Conservation (phyloP, 2,888 invertebrate species). For the Nesidiocoris tenuis region DNA sequence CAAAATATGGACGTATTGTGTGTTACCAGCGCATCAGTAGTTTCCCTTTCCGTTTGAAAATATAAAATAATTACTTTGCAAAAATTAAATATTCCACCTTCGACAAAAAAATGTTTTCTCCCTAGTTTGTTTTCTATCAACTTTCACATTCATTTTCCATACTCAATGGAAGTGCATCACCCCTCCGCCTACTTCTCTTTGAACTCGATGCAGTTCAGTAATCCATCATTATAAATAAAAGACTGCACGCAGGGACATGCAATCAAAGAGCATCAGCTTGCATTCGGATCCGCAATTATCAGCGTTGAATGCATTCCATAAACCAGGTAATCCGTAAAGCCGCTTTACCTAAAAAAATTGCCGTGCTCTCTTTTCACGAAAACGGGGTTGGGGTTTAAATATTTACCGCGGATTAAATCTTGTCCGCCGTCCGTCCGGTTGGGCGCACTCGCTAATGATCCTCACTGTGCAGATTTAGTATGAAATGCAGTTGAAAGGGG, state of each 20-base stretch:
- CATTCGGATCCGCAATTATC: conserved; percentile 40
- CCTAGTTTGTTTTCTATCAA: too few relatives aligned
- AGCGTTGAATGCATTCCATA: conserved; percentile 36
- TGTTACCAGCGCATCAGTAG: too few relatives aligned
- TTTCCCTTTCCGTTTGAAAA: too few relatives aligned
- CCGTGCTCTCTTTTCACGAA: neutral
- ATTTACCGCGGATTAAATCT: conserved; percentile 39
- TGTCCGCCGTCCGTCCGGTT: conserved; percentile 25
- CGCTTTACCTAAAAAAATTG: conserved; percentile 8
- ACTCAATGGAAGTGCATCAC: too few relatives aligned
- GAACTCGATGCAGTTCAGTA: neutral
- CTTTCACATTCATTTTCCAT: too few relatives aligned
- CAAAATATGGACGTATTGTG: too few relatives aligned
- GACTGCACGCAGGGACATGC: neutral
- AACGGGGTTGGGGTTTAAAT: conserved; percentile 19
- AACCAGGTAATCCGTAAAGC: conserved; percentile 33
- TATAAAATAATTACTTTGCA: too few relatives aligned
- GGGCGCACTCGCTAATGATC: conserved; percentile 31
- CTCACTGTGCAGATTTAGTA: conserved; percentile 23
- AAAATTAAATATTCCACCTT: too few relatives aligned
- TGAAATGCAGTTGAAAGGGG: conserved; percentile 32
- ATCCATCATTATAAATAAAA: neutral
- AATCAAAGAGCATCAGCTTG: conserved; percentile 17
- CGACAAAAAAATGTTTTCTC: too few relatives aligned
- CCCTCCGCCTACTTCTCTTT: too few relatives aligned